Percentiles rank a stretch among this genome's conserved stretches.
phyloP scores from a whole-genome alignment of 2,888 invertebrate genomes.

The Dexiosoma caninum region DNA sequence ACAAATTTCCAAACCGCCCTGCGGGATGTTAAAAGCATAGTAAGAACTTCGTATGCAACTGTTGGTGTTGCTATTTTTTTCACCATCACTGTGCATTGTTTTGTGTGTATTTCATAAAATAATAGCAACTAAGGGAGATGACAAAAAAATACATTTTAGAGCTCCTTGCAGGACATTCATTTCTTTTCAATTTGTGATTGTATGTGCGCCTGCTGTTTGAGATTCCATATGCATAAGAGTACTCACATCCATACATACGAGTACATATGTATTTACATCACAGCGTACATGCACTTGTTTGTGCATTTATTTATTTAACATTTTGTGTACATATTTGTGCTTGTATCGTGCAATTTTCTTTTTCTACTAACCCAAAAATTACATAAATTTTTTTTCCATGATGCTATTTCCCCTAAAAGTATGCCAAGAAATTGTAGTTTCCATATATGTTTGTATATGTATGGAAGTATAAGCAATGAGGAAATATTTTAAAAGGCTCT shows the following conservation, averaged over 20 bases:
- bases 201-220: background rate
- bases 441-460: no score
- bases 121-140: constrained; percentile 31
- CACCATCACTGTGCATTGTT: constrained; percentile 20
- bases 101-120: constrained; percentile 44
- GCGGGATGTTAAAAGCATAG: no score
- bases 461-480: no score
- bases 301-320: constrained; percentile 29
- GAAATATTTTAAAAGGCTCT: constrained; percentile 4
- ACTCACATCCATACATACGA: background rate
- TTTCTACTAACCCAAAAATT: constrained; percentile 48
- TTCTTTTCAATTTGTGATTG: background rate
- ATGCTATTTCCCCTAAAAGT: constrained; percentile 39
- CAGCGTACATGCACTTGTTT: background rate
- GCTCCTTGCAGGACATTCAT: constrained; percentile 42
- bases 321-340: constrained; percentile 8
- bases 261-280: no score
- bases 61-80: no score
- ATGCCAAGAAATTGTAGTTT: constrained; percentile 48
- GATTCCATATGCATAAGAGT: no score
- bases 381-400: constrained; percentile 15
- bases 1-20: no score
- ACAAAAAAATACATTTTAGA: constrained; percentile 25
- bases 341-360: background rate
- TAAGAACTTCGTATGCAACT: no score